Evolutionary conservation across 2,113 vertebrate genomes (phyloP).

Genomic region (Cephalopholis sonnerati): DNA sequence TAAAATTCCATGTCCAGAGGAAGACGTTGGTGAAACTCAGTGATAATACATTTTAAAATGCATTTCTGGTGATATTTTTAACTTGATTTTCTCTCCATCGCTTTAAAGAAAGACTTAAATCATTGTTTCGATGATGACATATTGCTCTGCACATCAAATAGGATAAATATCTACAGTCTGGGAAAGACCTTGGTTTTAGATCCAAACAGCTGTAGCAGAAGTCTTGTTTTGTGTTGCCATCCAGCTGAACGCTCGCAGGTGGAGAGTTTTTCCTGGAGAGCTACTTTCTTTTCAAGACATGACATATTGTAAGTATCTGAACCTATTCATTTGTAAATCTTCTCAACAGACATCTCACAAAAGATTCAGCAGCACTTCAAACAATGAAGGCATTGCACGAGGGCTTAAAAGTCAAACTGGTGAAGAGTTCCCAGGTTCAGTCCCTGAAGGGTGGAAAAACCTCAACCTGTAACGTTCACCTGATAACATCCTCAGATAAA

Average conservation of each 20-base stretch:
- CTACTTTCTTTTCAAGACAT: too few species aligned
- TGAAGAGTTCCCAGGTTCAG: not conserved
- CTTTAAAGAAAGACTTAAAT: conserved; percentile 20
- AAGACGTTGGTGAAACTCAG: not conserved
- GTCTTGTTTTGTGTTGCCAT: conserved; percentile 38
- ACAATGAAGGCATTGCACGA: not conserved
- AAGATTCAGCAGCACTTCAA: not conserved
- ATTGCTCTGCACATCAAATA: not conserved
- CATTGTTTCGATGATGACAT: conserved; percentile 13
- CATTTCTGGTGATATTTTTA: not conserved
- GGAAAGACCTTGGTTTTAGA: conserved; percentile 13
- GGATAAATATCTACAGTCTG: conserved; percentile 11
- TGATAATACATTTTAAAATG: not conserved
- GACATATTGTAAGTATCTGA: too few species aligned
- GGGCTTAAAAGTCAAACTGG: not conserved
- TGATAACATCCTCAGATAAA: not conserved
- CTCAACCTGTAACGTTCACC: not conserved
- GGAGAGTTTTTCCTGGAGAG: too few species aligned
- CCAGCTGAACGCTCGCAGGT: not conserved
- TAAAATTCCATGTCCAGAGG: not conserved
- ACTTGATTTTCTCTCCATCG: not conserved
- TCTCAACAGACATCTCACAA: not conserved
- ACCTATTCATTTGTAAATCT: not conserved
- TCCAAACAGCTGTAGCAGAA: conserved; percentile 21
- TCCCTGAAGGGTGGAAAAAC: not conserved